Evolutionary conservation across 2,888 invertebrate genomes (phyloP).

Genomic region (Limulus polyphemus): DNA sequence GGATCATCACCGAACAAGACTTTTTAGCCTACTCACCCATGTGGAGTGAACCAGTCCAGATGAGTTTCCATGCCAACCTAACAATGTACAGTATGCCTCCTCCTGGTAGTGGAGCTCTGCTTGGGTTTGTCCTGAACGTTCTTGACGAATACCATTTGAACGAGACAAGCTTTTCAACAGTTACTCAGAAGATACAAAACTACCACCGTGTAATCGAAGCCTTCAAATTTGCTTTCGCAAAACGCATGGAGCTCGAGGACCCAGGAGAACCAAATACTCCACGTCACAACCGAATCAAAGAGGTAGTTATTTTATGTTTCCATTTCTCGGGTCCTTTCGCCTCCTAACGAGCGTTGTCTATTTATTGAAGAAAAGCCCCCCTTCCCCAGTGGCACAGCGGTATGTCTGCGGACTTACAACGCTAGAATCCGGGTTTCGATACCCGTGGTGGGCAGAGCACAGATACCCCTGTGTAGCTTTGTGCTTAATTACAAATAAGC

Average conservation of each 20-base stretch:
- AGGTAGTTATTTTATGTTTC: too few species aligned
- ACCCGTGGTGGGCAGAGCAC: too few species aligned
- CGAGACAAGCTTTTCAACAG: too few species aligned
- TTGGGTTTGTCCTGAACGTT: background rate
- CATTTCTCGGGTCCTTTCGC: too few species aligned
- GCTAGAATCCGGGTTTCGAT: too few species aligned
- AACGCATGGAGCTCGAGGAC: constrained; percentile 65
- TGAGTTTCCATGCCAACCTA: background rate
- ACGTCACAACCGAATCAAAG: constrained; percentile 25
- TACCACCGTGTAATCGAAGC: constrained; percentile 77
- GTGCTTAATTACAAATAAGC: too few species aligned
- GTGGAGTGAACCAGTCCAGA: background rate
- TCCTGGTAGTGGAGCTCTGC: background rate
- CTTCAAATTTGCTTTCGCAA: constrained; percentile 82
- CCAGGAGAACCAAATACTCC: background rate
- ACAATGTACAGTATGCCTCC: background rate
- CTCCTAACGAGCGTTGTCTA: too few species aligned
- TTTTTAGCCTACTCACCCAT: background rate
- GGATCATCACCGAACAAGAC: background rate
- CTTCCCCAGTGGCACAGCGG: too few species aligned
- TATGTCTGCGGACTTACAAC: too few species aligned
- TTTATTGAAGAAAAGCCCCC: too few species aligned
- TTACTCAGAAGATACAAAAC: constrained; percentile 31
- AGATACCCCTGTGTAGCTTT: too few species aligned
- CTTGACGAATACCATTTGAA: background rate